Evolutionary conservation across 2,888 invertebrate genomes (phyloP).

Genomic region (Rapana venosa): DNA sequence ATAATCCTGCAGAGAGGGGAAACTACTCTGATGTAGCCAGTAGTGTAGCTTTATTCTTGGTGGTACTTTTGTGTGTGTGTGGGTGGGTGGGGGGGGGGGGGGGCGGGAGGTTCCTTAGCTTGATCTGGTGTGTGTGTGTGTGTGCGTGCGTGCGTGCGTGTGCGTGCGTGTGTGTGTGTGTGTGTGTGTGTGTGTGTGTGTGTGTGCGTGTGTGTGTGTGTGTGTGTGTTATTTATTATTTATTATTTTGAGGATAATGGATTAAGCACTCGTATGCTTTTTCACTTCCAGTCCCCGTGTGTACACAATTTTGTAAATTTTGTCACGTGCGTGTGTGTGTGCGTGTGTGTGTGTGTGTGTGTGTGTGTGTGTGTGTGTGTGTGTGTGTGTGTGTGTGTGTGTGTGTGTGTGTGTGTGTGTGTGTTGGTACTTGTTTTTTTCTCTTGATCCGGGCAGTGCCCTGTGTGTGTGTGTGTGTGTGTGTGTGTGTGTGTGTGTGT

Average conservation of each 20-base stretch:
- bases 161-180: constrained; percentile 13
- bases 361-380: not conserved
- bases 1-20: no score
- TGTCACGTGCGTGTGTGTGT: constrained; percentile 4
- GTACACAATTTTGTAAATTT: no score
- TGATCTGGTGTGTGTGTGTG: not conserved
- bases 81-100: not conserved
- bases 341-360: not conserved
- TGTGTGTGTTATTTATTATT: no score
- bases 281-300: no score
- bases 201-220: not conserved
- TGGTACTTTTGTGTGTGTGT: not conserved
- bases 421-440: not conserved
- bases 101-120: not conserved
- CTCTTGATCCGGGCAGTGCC: not conserved
- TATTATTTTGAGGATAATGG: no score
- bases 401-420: not conserved
- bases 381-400: not conserved
- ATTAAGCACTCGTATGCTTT: no score
- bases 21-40: no score
- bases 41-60: no score
- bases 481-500: constrained; percentile 10
- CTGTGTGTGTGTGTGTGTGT: constrained; percentile 20
- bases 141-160: not conserved
- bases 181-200: constrained; percentile 2